Percentiles rank a stretch among this genome's conserved stretches.
phyloP scores from a whole-genome alignment of 2,797 vertebrate species.

The Sebastes minor region DNA sequence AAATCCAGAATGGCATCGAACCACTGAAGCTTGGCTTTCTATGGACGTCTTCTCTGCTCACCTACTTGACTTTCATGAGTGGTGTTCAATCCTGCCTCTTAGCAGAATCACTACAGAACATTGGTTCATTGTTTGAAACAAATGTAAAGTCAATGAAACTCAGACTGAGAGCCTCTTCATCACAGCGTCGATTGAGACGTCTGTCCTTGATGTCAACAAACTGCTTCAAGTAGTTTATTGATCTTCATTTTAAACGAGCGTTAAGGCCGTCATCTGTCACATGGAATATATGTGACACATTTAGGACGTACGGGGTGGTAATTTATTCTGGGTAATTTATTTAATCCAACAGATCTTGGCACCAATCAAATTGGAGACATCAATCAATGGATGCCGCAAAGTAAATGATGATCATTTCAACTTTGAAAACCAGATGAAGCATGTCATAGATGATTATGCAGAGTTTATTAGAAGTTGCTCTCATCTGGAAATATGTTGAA shows the following conservation, averaged over 20 bases:
- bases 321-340: slow-evolving; percentile 15
- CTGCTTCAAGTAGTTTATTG: slow-evolving; percentile 23
- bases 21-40: background rate
- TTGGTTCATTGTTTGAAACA: background rate
- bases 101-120: slow-evolving; percentile 4
- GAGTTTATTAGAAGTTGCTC: background rate
- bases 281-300: background rate
- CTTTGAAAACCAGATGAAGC: slow-evolving; percentile 8
- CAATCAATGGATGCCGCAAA: background rate
- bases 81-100: background rate
- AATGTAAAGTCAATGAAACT: background rate
- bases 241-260: slow-evolving; percentile 16
- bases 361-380: slow-evolving; percentile 14
- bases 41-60: background rate
- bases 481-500: background rate
- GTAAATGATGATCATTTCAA: background rate
- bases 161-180: background rate
- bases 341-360: background rate
- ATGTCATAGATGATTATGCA: slow-evolving; percentile 1
- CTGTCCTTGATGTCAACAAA: background rate
- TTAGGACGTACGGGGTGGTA: background rate
- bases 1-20: background rate
- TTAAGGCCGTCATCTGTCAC: background rate
- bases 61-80: slow-evolving; percentile 19
- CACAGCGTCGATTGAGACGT: background rate